phyloP scores from a whole-genome alignment of 2,113 vertebrate species.

The Rhodinocichla rosea region DNA sequence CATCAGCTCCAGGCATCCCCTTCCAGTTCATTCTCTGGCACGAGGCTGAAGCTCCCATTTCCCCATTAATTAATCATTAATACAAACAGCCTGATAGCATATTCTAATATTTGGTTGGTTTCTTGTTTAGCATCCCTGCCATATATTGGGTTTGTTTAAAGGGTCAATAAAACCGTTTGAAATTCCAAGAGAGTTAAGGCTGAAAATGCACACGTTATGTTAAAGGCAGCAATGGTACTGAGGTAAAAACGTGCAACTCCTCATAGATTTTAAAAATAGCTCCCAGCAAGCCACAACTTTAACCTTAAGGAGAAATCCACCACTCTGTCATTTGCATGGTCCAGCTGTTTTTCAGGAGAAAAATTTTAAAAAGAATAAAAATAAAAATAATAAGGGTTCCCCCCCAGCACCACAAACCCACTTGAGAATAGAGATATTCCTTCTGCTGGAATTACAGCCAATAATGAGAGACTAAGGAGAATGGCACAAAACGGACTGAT shows the following conservation, averaged over 20 bases:
- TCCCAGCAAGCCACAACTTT: neutral
- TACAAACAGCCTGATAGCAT: neutral
- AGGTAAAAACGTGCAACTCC: neutral
- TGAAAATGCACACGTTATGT: neutral
- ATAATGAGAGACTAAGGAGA: neutral
- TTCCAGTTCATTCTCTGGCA: neutral
- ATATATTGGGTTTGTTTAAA: neutral
- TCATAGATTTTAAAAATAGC: neutral
- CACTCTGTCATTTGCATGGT: neutral
- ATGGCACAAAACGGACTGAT: constrained; percentile 23
- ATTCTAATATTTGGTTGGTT: neutral
- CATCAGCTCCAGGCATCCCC: neutral
- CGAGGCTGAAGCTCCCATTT: neutral
- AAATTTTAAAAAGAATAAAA: neutral
- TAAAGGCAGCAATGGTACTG: neutral
- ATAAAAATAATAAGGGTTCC: neutral
- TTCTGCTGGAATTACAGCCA: constrained; percentile 4
- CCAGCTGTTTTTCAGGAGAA: neutral
- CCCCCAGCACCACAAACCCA: neutral
- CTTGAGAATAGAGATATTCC: constrained; percentile 7
- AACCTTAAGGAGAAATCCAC: neutral
- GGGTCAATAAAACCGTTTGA: neutral
- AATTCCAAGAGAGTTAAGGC: neutral
- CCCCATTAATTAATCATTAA: neutral
- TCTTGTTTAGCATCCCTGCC: neutral